A percentile compares a stretch with the other conserved stretches of the same genome.
Evolutionary conservation across 2,888 invertebrate species (phyloP).

Genomic region (Amiota communis): DNA sequence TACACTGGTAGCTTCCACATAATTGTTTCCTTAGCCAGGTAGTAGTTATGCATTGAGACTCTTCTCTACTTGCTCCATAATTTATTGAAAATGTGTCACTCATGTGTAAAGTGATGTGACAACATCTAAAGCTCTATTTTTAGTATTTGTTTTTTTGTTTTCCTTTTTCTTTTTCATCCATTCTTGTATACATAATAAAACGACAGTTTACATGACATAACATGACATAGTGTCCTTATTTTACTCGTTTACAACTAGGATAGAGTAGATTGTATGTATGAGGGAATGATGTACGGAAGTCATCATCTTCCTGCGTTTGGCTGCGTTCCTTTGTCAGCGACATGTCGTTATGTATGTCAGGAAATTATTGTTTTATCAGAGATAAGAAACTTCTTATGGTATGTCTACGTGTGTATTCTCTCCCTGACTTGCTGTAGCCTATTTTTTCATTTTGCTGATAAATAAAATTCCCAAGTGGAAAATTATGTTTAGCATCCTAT

Average conservation of each 20-base stretch:
- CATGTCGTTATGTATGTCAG: not conserved
- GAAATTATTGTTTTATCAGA: conserved; percentile 18
- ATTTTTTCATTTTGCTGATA: not conserved
- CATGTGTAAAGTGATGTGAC: not conserved
- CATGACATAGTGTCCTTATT: conserved; percentile 15
- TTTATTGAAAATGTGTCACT: not conserved
- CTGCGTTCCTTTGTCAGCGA: not conserved
- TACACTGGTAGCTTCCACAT: too few relatives aligned
- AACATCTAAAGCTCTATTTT: not conserved
- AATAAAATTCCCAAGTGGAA: conserved; percentile 9
- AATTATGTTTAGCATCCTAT: not conserved
- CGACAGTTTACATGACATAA: conserved; percentile 11
- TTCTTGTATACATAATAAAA: not conserved
- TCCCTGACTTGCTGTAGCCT: not conserved
- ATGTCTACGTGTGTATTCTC: not conserved
- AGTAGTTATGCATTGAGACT: too few relatives aligned
- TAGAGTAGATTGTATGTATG: too few relatives aligned
- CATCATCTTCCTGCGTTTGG: not conserved
- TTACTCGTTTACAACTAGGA: not conserved
- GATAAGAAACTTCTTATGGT: not conserved
- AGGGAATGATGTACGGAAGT: not conserved
- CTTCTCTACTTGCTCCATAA: too few relatives aligned
- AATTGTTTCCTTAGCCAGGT: too few relatives aligned
- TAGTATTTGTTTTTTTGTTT: not conserved
- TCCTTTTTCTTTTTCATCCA: not conserved